phyloP scores from a whole-genome alignment of 2,888 invertebrate genomes.

The Synergus gifuensis region DNA sequence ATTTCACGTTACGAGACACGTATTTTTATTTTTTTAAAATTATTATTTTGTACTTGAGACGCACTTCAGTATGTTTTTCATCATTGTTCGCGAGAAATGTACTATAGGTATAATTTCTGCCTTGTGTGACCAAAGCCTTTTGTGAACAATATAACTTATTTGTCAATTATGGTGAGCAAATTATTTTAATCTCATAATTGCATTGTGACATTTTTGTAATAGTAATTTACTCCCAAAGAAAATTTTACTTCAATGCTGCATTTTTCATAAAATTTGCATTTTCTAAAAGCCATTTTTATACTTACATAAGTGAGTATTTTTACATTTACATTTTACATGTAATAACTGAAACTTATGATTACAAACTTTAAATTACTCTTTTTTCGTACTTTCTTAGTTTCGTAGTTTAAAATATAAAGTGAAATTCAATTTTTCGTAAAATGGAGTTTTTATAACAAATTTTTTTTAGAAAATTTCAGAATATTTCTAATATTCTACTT shows the following conservation, averaged over 20 bases:
- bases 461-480: too few species aligned
- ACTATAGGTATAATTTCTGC: neutral
- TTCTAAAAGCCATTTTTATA: neutral
- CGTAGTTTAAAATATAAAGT: too few species aligned
- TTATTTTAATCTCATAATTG: neutral
- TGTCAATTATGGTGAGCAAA: conserved; percentile 5
- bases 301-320: too few species aligned
- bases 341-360: too few species aligned
- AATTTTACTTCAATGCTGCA: neutral
- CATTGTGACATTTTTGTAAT: neutral
- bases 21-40: conserved; percentile 65
- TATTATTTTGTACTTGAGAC: conserved; percentile 43
- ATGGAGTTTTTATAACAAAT: too few species aligned
- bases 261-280: neutral
- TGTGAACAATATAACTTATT: neutral
- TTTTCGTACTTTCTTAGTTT: too few species aligned
- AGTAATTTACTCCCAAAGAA: neutral
- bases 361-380: too few species aligned
- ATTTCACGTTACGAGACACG: conserved; percentile 66
- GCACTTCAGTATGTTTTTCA: conserved; percentile 30
- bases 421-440: too few species aligned
- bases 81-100: conserved; percentile 4
- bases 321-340: too few species aligned
- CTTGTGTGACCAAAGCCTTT: conserved; percentile 1
- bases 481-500: too few species aligned